A percentile compares a stretch with the other conserved stretches of the same genome.
Evolutionary conservation across 2,888 invertebrate genomes (phyloP).

Genomic region (Microchrysa polita): DNA sequence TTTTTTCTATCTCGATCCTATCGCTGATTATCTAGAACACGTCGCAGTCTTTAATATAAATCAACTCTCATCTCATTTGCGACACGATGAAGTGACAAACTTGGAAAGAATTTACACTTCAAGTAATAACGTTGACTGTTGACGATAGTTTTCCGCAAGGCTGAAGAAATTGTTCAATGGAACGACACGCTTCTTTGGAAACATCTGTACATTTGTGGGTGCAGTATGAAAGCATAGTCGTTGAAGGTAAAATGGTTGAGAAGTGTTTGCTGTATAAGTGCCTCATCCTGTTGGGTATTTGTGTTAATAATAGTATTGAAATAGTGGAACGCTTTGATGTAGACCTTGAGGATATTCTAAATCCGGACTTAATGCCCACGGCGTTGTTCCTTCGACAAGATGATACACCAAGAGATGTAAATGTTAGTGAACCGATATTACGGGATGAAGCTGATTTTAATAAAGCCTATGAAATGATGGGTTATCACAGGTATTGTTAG

Average conservation of each 20-base stretch:
- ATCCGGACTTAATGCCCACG: conserved; percentile 76
- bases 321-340: conserved; percentile 54
- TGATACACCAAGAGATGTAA: conserved; percentile 56
- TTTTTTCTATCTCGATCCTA: background rate
- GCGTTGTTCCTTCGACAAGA: conserved; percentile 69
- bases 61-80: background rate
- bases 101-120: conserved; percentile 16
- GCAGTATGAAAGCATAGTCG: background rate
- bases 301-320: background rate
- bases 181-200: conserved; percentile 12
- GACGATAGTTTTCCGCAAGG: background rate
- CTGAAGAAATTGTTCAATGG: background rate
- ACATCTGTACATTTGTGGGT: no score
- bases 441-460: conserved; percentile 68
- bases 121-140: background rate
- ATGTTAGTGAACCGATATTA: conserved; percentile 51
- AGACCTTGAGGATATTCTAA: conserved; percentile 74
- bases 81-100: background rate
- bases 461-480: conserved; percentile 72
- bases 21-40: conserved; percentile 23
- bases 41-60: background rate
- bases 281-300: background rate
- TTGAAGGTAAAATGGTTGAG: background rate
- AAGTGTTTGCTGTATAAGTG: background rate
- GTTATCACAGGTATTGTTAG: conserved; percentile 71